Percentiles rank a stretch among this genome's conserved stretches.
Conservation (phyloP, 2,797 vertebrate genomes). For the Oreortyx pictus region DNA sequence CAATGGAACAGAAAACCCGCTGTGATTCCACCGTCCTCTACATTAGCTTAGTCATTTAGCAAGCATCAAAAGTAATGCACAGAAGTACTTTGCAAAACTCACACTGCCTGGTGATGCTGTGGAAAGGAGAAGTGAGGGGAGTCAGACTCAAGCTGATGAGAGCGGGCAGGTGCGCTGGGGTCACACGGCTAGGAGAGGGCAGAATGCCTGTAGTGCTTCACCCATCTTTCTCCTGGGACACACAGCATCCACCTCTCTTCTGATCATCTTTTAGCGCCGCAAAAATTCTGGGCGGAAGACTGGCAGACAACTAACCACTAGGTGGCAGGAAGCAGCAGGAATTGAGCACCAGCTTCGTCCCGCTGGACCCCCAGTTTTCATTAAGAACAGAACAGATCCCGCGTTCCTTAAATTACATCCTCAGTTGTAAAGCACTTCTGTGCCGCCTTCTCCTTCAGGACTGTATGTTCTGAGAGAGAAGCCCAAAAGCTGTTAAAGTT, state of each 20-base stretch:
- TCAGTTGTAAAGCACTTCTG: background rate
- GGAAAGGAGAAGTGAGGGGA: background rate
- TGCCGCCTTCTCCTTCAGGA: background rate
- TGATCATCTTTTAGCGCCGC: fast-evolving
- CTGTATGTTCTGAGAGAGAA: background rate
- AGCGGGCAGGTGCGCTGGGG: fast-evolving
- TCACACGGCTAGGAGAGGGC: no score
- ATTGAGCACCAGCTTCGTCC: fast-evolving
- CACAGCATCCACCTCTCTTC: fast-evolving
- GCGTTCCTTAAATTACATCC: background rate
- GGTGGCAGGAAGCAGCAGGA: background rate
- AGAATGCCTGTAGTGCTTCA: fast-evolving
- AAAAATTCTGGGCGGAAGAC: no score
- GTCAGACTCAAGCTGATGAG: fast-evolving
- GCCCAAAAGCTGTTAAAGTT: background rate
- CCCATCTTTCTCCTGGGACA: fast-evolving
- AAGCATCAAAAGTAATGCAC: no score
- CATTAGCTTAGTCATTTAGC: background rate
- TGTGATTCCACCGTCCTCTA: background rate
- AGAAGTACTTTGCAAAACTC: background rate
- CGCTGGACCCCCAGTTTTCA: fast-evolving
- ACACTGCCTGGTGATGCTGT: no score
- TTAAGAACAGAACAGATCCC: background rate
- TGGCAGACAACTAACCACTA: background rate
- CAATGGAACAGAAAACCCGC: fast-evolving